Base-by-base conservation (phyloP, 2,113 vertebrate genomes). In the Crotophaga sulcirostris region DNA sequence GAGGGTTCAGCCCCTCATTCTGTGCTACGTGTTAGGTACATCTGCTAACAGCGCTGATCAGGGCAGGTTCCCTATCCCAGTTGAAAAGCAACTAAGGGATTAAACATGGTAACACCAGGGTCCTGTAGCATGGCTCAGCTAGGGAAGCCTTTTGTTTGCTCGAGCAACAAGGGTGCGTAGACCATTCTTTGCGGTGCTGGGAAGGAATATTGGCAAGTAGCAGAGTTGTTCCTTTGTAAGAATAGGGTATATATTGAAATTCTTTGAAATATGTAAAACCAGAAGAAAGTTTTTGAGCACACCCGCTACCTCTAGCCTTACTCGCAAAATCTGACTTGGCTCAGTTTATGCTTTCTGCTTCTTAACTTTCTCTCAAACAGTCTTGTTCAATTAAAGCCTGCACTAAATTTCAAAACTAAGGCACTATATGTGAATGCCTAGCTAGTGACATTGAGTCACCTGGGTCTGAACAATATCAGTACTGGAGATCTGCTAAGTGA, bases 181-280 rank as follows among this genome's bases (percentile, higher is more conserved):
- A 51, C 25, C 2, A 1, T 38, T 82, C 42, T 17, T 67, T 0
- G 0, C 3, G 2, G 31, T 62, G 23, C 28, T 74, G 42, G 36
- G 29, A 60, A 24, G 13, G 20, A 89, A 17, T 47, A 77, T 19
- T 3, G 2, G 9, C 19, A 55, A 82, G 42, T 6, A 64, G 33
- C 38, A 75, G 47, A 70, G 36, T 60, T 78, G 24, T 5, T 92
- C 7, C 14, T 79, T 64, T n/a, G 4, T 52, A 84, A 68, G 13
- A 93, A 72, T 4, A 49, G 28, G 18, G 5, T 5, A 15, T 76
- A n/a, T 44, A 47, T 73, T 60, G 49, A 68, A 47, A 63, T 26
- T 64, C 31, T 59, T 92, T 60, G 45, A 51, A 78, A 75, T 56
- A 31, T 73, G 7, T 60, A 54, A 82, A 89, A 40, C 10, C 40